Evolutionary conservation across 1,140 invertebrate genomes (phyloP).

Genomic region (Polyergus mexicanus): DNA sequence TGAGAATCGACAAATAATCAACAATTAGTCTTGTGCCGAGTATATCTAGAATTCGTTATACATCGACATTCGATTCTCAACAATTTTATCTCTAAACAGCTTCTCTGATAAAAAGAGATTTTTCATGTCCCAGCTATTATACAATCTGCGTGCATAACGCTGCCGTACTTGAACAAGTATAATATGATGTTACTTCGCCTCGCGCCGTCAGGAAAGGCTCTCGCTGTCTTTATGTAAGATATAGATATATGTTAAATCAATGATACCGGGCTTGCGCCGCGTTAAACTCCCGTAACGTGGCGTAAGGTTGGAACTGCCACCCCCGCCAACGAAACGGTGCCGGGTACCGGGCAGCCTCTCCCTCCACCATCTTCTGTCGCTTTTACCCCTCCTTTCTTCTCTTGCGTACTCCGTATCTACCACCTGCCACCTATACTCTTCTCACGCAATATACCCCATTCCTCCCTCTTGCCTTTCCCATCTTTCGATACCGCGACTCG

Average conservation of each 20-base stretch:
- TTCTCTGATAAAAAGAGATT: not conserved
- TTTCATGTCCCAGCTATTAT: not conserved
- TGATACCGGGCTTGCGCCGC: constrained; percentile 84
- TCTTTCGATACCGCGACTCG: not conserved
- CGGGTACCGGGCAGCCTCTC: constrained; percentile 34
- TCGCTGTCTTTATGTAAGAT: constrained; percentile 70
- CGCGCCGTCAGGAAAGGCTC: constrained; percentile 34
- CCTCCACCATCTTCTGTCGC: constrained; percentile 44
- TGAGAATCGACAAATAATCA: not conserved
- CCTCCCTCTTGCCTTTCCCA: not conserved
- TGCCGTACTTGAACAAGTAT: constrained; percentile 28
- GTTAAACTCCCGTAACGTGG: constrained; percentile 67
- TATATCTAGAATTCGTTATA: not conserved
- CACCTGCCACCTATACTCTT: constrained; percentile 10
- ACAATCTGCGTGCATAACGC: constrained; percentile 23
- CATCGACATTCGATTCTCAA: not conserved
- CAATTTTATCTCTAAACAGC: not conserved
- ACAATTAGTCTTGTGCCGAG: not conserved
- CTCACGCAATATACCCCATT: not conserved
- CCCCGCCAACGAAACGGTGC: constrained; percentile 27
- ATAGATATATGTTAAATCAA: constrained; percentile 84
- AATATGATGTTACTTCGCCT: constrained; percentile 40
- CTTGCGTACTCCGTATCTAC: constrained; percentile 10
- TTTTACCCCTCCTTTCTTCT: constrained; percentile 19
- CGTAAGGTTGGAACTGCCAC: constrained; percentile 66